These are phyloP conservation scores for Andrena bicolor DNA, from an alignment of 2,888 invertebrate genomes.

Conservation along the genomic window DNA sequence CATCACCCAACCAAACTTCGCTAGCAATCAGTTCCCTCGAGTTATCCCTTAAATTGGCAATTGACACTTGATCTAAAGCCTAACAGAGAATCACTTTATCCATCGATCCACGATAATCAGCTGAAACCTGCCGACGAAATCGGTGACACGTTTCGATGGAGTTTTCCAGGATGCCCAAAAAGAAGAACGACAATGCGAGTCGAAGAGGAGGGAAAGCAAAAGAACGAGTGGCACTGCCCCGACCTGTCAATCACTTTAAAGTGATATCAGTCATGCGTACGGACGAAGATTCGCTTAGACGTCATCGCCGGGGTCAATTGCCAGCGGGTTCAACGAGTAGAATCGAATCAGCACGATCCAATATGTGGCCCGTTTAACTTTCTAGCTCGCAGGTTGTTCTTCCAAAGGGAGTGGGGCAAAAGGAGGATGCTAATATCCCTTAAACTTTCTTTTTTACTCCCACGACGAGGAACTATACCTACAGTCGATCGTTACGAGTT, in stretches of 20 bases:
- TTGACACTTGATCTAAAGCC: not conserved
- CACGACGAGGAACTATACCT: not conserved
- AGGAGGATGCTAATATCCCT: conserved; percentile 38
- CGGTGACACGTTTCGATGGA: conserved; percentile 39
- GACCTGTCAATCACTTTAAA: conserved; percentile 69
- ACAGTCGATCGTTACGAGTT: conserved; percentile 5
- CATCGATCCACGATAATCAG: conserved; percentile 2
- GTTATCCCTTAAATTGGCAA: not conserved
- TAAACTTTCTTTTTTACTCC: not conserved
- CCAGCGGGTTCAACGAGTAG: conserved; percentile 74
- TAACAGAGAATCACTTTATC: not conserved
- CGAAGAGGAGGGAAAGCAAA: not conserved
- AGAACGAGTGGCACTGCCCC: conserved; percentile 9
- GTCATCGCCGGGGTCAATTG: conserved; percentile 79
- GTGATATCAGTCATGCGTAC: conserved; percentile 67
- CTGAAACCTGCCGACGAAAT: not conserved
- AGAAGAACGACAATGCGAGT: conserved; percentile 16
- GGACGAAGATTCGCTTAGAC: conserved; percentile 69
- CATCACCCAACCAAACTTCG: too few species aligned
- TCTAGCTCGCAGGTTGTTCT: conserved; percentile 12
- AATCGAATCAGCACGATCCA: conserved; percentile 81
- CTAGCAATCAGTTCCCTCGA: not conserved
- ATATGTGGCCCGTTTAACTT: conserved; percentile 67
- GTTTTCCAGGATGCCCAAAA: conserved; percentile 46
- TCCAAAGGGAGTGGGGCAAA: not conserved